Conservation (phyloP, 1,140 invertebrate genomes). For the Calycopis cecrops region DNA sequence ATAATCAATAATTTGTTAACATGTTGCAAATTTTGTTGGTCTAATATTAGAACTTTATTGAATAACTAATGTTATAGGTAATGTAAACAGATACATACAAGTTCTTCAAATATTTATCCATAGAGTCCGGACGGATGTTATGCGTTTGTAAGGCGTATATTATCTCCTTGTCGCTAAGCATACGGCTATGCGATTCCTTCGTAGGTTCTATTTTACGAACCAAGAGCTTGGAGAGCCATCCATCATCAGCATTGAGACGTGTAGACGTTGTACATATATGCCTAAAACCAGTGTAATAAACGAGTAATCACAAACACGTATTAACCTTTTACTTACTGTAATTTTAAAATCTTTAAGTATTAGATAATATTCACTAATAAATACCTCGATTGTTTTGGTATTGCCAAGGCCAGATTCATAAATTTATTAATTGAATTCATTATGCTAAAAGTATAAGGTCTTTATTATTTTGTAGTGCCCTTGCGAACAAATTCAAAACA, state of each 20-base stretch:
- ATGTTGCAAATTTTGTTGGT: slow-evolving; percentile 17
- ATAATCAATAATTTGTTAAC: slow-evolving; percentile 42
- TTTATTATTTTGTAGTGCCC: slow-evolving; percentile 18
- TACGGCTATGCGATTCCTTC: slow-evolving; percentile 95
- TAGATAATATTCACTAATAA: background rate
- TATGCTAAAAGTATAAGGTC: slow-evolving; percentile 22
- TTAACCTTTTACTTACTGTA: slow-evolving; percentile 8
- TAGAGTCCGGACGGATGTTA: slow-evolving; percentile 91
- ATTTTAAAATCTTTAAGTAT: slow-evolving; percentile 7
- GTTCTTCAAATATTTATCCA: slow-evolving; percentile 90
- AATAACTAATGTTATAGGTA: background rate
- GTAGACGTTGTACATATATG: slow-evolving; percentile 67
- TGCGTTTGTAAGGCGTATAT: slow-evolving; percentile 97
- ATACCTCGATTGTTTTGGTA: slow-evolving; percentile 63
- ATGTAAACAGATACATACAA: slow-evolving; percentile 82
- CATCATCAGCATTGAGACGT: slow-evolving; percentile 77
- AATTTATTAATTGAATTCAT: slow-evolving; percentile 61
- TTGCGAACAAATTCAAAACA: slow-evolving; percentile 11
- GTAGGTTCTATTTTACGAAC: slow-evolving; percentile 94
- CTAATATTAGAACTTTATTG: background rate
- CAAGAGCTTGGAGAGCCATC: slow-evolving; percentile 92
- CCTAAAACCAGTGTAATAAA: slow-evolving; percentile 38
- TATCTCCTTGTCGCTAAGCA: slow-evolving; percentile 95
- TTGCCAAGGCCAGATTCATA: slow-evolving; percentile 40
- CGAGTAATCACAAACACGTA: background rate